Evolutionary conservation across 2,797 vertebrate genomes (phyloP), one percentile per base, ranked within the genome.

Genomic region (Clarias fuscus): DNA sequence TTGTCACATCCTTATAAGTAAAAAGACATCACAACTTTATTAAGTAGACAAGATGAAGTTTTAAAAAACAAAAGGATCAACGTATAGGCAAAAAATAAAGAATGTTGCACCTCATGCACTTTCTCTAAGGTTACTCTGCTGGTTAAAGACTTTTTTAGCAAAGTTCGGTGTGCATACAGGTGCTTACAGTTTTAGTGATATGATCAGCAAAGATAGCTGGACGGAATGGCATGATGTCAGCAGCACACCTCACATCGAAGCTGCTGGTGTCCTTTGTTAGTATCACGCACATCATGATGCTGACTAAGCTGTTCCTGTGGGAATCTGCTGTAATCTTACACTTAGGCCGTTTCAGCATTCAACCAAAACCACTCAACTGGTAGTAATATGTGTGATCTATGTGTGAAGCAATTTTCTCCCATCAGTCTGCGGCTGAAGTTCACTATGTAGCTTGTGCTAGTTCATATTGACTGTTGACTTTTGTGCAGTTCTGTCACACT

Each of bases 231-330:
- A 91, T 91, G 86, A 82, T 90, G 93, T 95, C 94, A 96, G 94
- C 95, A 95, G 67, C 76, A 88, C 83, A 92, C 91, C 90, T 88
- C 88, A 92, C 88, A 83, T 79, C 27, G 90, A 89, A 94, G 91
- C 92, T 88, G 93, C 90, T 95, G 92, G 91, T 88, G 77, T 65
- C 91, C 92, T 93, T 85, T 91, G 91, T 90, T 91, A 92, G 90
- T 87, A 91, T 93, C 90, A 84, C 67, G 91, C 81, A 84, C 20
- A 33, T 79, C 81, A 86, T 30, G 4, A 68, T 72, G 91, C 94
- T 95, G 94, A 96, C 91, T 94, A 92, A 90, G 93, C 92, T 71
- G 87, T 95, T 96, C 86, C 92, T 94, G 93, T 96, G 95, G 95
- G 95, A 96, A 95, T 94, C 91, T 87, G 92, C 90, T 91, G 70